A percentile compares a stretch with the other conserved stretches of the same genome.
Evolutionary conservation across 2,797 vertebrate species (phyloP).

Genomic region (Squalus acanthias): DNA sequence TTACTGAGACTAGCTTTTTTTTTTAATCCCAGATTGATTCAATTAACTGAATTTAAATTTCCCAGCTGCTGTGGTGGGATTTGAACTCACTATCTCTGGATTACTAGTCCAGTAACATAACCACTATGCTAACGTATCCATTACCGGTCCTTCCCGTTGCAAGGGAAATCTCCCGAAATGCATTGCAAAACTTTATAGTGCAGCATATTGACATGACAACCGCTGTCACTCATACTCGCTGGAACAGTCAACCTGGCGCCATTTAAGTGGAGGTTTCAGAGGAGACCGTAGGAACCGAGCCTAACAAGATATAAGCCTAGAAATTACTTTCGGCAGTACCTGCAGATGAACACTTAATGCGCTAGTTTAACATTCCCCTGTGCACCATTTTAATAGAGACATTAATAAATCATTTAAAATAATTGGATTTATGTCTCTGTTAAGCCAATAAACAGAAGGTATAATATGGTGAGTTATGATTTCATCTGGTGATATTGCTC

Average conservation of each 20-base stretch:
- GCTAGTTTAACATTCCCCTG: not conserved
- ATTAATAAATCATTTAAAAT: slow-evolving; percentile 10
- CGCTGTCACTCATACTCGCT: too few relatives aligned
- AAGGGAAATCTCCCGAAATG: not conserved
- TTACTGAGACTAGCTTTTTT: too few relatives aligned
- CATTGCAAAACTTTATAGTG: not conserved
- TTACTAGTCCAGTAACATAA: too few relatives aligned
- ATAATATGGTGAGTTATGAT: not conserved
- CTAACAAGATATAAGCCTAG: not conserved
- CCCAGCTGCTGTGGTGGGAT: too few relatives aligned
- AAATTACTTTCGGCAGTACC: not conserved
- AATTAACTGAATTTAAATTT: too few relatives aligned
- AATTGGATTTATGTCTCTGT: not conserved
- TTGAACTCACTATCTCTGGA: too few relatives aligned
- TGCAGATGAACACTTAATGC: not conserved
- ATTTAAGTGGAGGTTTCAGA: not conserved
- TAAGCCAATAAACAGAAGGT: not conserved
- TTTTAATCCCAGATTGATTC: too few relatives aligned
- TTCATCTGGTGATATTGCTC: not conserved
- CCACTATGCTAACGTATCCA: too few relatives aligned
- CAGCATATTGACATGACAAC: not conserved
- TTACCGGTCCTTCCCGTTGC: not conserved
- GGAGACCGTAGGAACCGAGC: not conserved
- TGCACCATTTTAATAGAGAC: not conserved
- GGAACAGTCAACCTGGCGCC: not conserved